Percentiles rank a stretch among this genome's conserved stretches.
These are phyloP conservation scores for Urocitellus parryii DNA, from an alignment of 2,113 vertebrate species.

Conservation along the genomic window DNA sequence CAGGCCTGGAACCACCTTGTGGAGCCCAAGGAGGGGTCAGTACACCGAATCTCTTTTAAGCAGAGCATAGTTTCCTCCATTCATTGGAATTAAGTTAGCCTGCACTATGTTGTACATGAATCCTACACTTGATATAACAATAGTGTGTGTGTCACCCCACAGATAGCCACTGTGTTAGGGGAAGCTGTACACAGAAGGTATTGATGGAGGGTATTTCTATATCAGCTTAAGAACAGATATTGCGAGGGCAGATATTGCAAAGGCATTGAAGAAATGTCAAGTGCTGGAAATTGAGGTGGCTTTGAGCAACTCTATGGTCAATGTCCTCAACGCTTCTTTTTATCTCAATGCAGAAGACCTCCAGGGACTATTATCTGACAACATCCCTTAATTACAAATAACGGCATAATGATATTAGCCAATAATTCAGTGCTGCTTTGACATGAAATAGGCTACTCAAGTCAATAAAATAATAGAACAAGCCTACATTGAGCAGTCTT, in stretches of 20 bases:
- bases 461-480: neutral
- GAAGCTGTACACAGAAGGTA: neutral
- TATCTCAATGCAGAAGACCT: neutral
- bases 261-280: neutral
- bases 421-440: neutral
- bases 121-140: neutral
- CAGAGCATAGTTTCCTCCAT: neutral
- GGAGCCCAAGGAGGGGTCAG: neutral
- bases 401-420: neutral
- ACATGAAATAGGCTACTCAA: neutral
- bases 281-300: neutral
- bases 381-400: neutral
- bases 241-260: neutral
- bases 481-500: neutral
- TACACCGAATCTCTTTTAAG: neutral
- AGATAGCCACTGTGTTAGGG: neutral
- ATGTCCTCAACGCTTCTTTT: neutral
- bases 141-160: neutral
- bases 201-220: neutral
- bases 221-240: neutral
- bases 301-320: neutral
- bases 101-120: neutral
- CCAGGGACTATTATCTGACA: neutral
- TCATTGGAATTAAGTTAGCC: neutral
- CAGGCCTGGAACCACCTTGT: neutral